Conservation (phyloP, 2,113 vertebrate genomes). For the Gobiocypris rarus region DNA sequence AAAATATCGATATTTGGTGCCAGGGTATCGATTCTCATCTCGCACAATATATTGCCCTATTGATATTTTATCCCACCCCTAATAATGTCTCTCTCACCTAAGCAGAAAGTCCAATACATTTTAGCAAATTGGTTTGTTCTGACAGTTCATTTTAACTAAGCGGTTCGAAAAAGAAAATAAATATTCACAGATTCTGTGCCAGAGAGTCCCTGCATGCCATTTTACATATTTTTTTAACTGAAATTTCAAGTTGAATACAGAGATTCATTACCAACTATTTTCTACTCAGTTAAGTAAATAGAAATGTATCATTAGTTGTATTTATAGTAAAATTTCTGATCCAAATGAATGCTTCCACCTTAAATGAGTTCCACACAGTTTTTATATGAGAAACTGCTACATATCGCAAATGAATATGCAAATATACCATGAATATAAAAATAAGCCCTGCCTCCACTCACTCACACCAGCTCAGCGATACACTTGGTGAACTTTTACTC, state of each 20-base stretch:
- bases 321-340: background rate
- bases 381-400: background rate
- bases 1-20: too few species aligned
- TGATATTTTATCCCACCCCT: background rate
- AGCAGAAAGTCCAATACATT: background rate
- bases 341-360: background rate
- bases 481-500: too few species aligned
- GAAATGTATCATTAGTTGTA: background rate
- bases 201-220: background rate
- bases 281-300: too few species aligned
- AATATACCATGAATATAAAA: too few species aligned
- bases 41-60: too few species aligned
- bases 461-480: too few species aligned
- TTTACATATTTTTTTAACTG: background rate
- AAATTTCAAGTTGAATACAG: background rate
- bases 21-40: too few species aligned
- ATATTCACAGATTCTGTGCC: background rate
- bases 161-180: background rate
- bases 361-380: background rate
- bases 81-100: background rate
- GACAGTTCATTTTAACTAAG: background rate
- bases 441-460: too few species aligned
- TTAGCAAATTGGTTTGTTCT: background rate
- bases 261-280: background rate
- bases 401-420: background rate